phyloP scores from a whole-genome alignment of 37 sponge, comb jelly and placozoan genomes.

The Tethya wilhelma region DNA sequence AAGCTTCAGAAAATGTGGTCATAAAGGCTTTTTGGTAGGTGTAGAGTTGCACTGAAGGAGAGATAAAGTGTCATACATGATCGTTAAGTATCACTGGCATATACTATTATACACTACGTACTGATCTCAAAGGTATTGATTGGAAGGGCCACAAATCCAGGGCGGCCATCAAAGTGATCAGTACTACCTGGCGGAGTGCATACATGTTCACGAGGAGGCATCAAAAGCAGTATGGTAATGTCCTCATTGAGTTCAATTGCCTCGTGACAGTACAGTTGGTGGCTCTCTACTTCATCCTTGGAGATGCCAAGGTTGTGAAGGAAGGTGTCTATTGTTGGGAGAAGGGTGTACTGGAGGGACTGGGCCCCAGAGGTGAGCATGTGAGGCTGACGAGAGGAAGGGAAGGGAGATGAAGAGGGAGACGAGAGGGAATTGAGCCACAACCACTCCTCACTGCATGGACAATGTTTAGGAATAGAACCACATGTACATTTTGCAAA shows the following conservation, averaged over 20 bases:
- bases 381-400: background rate
- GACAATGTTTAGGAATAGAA: background rate
- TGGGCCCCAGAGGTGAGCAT: background rate
- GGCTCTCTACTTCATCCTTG: conserved; percentile 58
- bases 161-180: conserved; percentile 46
- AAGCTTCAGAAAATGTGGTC: conserved; percentile 57
- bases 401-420: conserved; percentile 11
- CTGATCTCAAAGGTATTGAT: conserved; percentile 80
- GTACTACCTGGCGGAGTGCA: conserved; percentile 80
- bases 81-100: too few species aligned
- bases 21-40: conserved; percentile 78
- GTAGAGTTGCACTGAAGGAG: conserved; percentile 65
- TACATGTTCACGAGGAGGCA: conserved; percentile 79
- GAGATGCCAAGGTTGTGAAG: conserved; percentile 51
- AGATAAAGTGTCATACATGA: too few species aligned
- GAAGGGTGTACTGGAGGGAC: conserved; percentile 51
- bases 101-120: conserved; percentile 18
- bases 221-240: conserved; percentile 72
- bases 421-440: conserved; percentile 59
- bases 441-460: conserved; percentile 72
- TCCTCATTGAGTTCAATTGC: conserved; percentile 87
- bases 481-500: background rate
- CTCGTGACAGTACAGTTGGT: conserved; percentile 76
- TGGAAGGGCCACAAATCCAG: conserved; percentile 61
- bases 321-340: conserved; percentile 39